Evolutionary conservation across 2,888 invertebrate species (phyloP).

Genomic region (Cinara cedri): DNA sequence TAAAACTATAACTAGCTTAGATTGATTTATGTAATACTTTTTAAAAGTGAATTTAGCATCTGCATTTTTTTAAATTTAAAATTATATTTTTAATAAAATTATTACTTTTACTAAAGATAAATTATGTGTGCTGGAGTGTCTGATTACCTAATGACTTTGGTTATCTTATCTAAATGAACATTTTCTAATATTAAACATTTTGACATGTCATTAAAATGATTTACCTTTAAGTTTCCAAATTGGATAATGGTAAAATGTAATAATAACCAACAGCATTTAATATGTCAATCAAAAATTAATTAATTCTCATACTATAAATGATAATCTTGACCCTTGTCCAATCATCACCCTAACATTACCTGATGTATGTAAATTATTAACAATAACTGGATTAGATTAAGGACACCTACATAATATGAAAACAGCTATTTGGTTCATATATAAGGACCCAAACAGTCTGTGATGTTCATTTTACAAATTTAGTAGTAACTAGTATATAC

Average conservation of each 20-base stretch:
- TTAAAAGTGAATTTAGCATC: too few species aligned
- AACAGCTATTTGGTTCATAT: not conserved
- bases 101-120: too few species aligned
- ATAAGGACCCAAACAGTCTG: not conserved
- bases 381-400: not conserved
- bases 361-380: slow-evolving; percentile 49
- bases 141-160: too few species aligned
- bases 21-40: too few species aligned
- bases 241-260: slow-evolving; percentile 31
- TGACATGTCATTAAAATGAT: slow-evolving; percentile 45
- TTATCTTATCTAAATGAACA: not conserved
- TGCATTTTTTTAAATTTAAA: too few species aligned
- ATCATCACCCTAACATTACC: slow-evolving; percentile 26
- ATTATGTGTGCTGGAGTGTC: too few species aligned
- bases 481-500: not conserved
- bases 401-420: slow-evolving; percentile 13
- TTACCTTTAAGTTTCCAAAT: slow-evolving; percentile 12
- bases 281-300: slow-evolving; percentile 49
- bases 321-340: slow-evolving; percentile 23
- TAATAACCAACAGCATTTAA: slow-evolving; percentile 16
- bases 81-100: too few species aligned
- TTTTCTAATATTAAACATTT: slow-evolving; percentile 4
- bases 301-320: slow-evolving; percentile 38
- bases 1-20: too few species aligned
- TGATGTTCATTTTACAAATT: slow-evolving; percentile 14